Evolutionary conservation across 2,888 invertebrate genomes (phyloP).

Genomic region (Phalera bucephala): DNA sequence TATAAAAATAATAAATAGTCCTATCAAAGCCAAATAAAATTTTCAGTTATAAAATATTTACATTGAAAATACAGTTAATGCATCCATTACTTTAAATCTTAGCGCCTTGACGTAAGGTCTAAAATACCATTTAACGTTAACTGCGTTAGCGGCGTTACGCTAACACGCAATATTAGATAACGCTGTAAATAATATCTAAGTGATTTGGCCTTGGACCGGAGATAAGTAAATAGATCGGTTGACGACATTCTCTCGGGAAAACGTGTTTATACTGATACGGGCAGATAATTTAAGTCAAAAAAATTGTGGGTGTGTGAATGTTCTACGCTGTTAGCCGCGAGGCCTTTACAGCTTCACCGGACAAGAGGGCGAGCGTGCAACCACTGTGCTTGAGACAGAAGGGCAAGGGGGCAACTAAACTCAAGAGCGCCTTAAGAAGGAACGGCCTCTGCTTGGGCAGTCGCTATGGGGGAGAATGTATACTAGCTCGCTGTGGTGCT

Average conservation of each 20-base stretch:
- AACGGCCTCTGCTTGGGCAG: too few relatives aligned
- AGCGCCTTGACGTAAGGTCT: conserved; percentile 13
- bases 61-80: conserved; percentile 13
- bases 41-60: conserved; percentile 24
- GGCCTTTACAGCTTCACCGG: too few relatives aligned
- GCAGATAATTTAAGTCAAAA: too few relatives aligned
- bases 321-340: too few relatives aligned
- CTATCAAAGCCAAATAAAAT: conserved; percentile 19
- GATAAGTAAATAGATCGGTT: conserved; percentile 48
- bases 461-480: too few relatives aligned
- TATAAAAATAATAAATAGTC: not conserved
- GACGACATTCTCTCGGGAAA: conserved; percentile 22
- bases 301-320: too few relatives aligned
- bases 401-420: too few relatives aligned
- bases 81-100: conserved; percentile 14
- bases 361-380: too few relatives aligned
- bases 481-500: too few relatives aligned
- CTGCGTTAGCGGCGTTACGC: conserved; percentile 7
- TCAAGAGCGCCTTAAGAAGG: too few relatives aligned
- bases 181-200: conserved; percentile 52
- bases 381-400: too few relatives aligned
- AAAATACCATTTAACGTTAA: conserved; percentile 7
- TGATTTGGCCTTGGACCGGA: conserved; percentile 51
- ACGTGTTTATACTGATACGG: conserved; percentile 13
- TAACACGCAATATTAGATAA: conserved; percentile 41